These are phyloP conservation scores for Drosophila baimaii DNA, from an alignment of 1,140 invertebrate species.

Conservation along the genomic window DNA sequence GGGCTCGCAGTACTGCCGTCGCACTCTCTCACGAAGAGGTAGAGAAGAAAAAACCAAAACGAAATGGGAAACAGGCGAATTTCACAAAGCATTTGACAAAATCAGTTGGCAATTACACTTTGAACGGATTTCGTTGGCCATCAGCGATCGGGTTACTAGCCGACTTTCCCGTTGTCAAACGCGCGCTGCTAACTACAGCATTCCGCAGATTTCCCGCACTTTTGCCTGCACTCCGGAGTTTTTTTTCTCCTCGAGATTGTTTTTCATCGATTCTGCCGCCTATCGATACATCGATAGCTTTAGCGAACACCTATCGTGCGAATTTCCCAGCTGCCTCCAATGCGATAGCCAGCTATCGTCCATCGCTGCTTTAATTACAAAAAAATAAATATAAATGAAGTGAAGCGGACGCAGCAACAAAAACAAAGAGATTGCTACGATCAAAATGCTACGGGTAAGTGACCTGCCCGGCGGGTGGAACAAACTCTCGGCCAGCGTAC, in stretches of 20 bases:
- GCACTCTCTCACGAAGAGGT: constrained; percentile 72
- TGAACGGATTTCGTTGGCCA: constrained; percentile 2
- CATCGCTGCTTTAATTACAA: constrained; percentile 43
- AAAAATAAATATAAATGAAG: constrained; percentile 52
- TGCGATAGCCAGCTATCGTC: constrained; percentile 22
- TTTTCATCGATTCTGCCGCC: constrained; percentile 1
- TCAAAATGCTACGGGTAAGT: constrained; percentile 65
- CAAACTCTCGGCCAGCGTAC: constrained; percentile 4
- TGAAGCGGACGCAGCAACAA: constrained; percentile 46
- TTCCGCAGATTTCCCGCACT: constrained; percentile 53
- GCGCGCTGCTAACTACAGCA: constrained; percentile 24
- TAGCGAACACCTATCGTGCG: background rate
- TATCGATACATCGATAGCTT: constrained; percentile 10
- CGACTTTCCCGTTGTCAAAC: constrained; percentile 19
- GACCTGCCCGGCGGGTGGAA: constrained; percentile 29
- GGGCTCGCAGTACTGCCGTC: constrained; percentile 34
- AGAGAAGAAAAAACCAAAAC: constrained; percentile 78
- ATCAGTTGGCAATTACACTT: constrained; percentile 35
- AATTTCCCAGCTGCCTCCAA: background rate
- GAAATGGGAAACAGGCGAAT: constrained; percentile 61
- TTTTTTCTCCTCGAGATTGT: constrained; percentile 16
- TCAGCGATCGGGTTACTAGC: background rate
- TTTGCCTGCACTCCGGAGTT: constrained; percentile 27
- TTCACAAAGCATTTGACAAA: constrained; percentile 65
- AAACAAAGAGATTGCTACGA: constrained; percentile 54